These are phyloP conservation scores for Wasmannia auropunctata DNA, from an alignment of 1,140 invertebrate genomes.

Conservation along the genomic window DNA sequence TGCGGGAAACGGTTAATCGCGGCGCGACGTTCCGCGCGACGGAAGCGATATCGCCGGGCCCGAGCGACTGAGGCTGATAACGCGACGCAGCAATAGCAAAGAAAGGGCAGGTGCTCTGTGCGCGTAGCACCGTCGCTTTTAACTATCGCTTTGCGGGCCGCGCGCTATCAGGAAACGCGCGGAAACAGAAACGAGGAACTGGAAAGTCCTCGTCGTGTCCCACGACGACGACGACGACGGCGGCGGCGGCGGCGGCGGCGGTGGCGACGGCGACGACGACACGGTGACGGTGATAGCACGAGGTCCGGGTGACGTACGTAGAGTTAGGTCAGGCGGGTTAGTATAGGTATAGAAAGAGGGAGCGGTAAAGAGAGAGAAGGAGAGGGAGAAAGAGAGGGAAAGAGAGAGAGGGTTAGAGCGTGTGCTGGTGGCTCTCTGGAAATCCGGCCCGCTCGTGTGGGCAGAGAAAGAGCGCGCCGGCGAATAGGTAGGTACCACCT, in stretches of 20 bases:
- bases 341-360: conserved; percentile 60
- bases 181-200: conserved; percentile 74
- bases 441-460: conserved; percentile 77
- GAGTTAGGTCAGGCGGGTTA: conserved; percentile 61
- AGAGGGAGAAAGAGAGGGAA: background rate
- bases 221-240: conserved; percentile 70
- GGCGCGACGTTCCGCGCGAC: conserved; percentile 14
- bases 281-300: background rate
- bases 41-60: conserved; percentile 41
- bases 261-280: background rate
- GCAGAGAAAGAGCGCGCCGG: conserved; percentile 71
- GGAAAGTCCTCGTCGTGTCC: conserved; percentile 79
- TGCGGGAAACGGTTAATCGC: conserved; percentile 53
- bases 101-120: conserved; percentile 60
- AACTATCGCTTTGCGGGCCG: conserved; percentile 61
- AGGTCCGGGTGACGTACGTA: conserved; percentile 25
- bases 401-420: conserved; percentile 13
- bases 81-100: conserved; percentile 25
- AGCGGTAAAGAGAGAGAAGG: background rate
- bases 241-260: background rate
- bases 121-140: conserved; percentile 63
- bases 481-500: conserved; percentile 77
- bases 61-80: conserved; percentile 24
- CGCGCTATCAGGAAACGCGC: conserved; percentile 70
- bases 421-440: conserved; percentile 80